Evolutionary conservation across 2,888 invertebrate species (phyloP).

Genomic region (Cephus rjabovi): DNA sequence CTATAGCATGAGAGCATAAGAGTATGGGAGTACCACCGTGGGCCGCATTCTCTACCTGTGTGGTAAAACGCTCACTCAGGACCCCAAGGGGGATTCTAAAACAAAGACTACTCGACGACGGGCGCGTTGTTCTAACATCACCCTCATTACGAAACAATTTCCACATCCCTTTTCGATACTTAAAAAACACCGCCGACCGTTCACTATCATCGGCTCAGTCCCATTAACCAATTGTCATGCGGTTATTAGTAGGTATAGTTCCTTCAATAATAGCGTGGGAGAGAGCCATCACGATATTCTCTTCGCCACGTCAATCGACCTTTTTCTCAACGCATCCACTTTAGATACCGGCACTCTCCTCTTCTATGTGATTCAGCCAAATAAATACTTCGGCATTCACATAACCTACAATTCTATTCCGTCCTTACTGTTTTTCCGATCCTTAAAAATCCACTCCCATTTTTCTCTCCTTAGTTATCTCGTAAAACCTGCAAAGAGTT

Average conservation of each 20-base stretch:
- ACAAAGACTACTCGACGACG: constrained; percentile 52
- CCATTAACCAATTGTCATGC: constrained; percentile 44
- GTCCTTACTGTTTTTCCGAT: neutral
- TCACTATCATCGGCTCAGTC: constrained; percentile 29
- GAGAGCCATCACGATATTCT: constrained; percentile 11
- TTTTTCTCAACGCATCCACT: neutral
- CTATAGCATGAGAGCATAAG: constrained; percentile 10
- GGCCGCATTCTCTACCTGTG: constrained; percentile 28
- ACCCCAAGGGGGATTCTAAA: constrained; percentile 56
- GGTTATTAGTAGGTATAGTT: constrained; percentile 41
- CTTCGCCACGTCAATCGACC: neutral
- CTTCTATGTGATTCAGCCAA: neutral
- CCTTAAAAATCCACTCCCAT: neutral
- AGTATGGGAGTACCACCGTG: constrained; percentile 17
- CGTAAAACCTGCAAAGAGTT: neutral
- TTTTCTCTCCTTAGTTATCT: neutral
- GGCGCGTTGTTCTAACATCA: constrained; percentile 50
- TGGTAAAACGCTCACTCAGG: constrained; percentile 41
- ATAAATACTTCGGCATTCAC: neutral
- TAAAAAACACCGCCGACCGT: constrained; percentile 32
- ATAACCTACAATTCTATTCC: neutral
- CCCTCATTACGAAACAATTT: constrained; percentile 58
- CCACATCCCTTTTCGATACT: constrained; percentile 37
- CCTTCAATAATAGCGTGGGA: constrained; percentile 36
- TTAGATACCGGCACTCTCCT: neutral